A percentile compares a stretch with the other conserved stretches of the same genome.
Evolutionary conservation across 2,888 invertebrate species (phyloP).

Genomic region (Tholera decimalis): DNA sequence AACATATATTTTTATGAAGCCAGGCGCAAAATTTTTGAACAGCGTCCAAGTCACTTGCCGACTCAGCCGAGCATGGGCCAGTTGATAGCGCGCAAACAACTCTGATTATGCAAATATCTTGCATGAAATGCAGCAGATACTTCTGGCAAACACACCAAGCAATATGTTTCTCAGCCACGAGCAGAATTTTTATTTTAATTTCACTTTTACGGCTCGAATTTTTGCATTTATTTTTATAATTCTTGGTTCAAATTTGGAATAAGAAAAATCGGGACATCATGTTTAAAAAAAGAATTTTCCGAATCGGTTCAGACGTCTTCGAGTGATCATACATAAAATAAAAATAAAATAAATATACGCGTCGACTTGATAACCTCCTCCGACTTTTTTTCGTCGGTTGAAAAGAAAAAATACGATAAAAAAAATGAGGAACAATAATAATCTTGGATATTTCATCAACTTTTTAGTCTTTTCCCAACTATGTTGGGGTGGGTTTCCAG

Average conservation of each 20-base stretch:
- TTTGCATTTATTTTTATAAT: not conserved
- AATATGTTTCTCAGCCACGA: slow-evolving; percentile 15
- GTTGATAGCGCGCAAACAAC: slow-evolving; percentile 56
- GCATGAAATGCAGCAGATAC: slow-evolving; percentile 45
- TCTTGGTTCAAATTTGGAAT: not conserved
- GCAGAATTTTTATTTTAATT: slow-evolving; percentile 8
- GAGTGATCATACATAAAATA: no score
- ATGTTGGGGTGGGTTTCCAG: no score
- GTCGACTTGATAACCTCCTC: no score
- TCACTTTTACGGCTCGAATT: not conserved
- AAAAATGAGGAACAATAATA: no score
- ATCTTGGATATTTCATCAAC: no score
- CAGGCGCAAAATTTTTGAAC: slow-evolving; percentile 41
- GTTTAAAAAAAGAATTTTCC: no score
- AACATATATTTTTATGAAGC: slow-evolving; percentile 21
- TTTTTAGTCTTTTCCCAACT: no score
- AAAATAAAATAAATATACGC: no score
- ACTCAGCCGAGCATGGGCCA: slow-evolving; percentile 42
- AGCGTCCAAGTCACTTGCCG: slow-evolving; percentile 48
- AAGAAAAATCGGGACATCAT: no score
- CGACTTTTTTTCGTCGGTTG: no score
- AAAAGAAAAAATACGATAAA: no score
- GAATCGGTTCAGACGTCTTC: no score
- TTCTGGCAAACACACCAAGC: slow-evolving; percentile 42
- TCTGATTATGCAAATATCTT: slow-evolving; percentile 55